Conservation (phyloP, 2,888 invertebrate species). For the Amphiduros pacificus region DNA sequence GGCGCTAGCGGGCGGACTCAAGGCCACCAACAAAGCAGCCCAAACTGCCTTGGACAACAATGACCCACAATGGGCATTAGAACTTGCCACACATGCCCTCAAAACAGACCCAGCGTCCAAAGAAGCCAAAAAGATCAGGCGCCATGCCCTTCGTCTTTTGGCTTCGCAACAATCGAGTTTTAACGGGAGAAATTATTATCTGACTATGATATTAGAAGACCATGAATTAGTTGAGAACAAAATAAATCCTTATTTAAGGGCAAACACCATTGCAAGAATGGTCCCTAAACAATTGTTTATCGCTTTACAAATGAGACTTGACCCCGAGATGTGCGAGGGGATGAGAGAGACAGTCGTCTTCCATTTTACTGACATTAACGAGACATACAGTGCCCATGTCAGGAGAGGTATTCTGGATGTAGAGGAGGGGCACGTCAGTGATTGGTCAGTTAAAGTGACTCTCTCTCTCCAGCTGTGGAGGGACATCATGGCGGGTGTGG, state of each 20-base stretch:
- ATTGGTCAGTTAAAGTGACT: conserved; percentile 32
- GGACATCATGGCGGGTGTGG: conserved; percentile 30
- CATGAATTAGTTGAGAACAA: conserved; percentile 24
- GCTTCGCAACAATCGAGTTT: conserved; percentile 36
- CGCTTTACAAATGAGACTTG: conserved; percentile 33
- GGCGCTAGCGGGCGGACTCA: conserved; percentile 32
- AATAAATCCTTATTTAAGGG: not conserved
- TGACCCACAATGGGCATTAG: conserved; percentile 47
- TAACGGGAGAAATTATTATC: conserved; percentile 44
- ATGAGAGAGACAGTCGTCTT: conserved; percentile 24
- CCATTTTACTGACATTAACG: conserved; percentile 31
- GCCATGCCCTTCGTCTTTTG: conserved; percentile 33
- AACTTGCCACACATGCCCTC: conserved; percentile 35
- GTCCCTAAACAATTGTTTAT: conserved; percentile 22
- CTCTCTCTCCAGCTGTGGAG: conserved; percentile 31
- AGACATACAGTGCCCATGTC: conserved; percentile 31
- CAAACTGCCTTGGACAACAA: conserved; percentile 32
- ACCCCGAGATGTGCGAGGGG: conserved; percentile 29
- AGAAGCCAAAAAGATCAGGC: conserved; percentile 34
- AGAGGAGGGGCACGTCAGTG: conserved; percentile 11
- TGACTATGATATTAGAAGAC: conserved; percentile 40
- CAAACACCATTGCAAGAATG: not conserved
- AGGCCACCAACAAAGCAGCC: conserved; percentile 24
- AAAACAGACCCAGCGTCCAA: conserved; percentile 26
- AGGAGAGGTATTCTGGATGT: conserved; percentile 35